Evolutionary conservation across 2,113 vertebrate species (phyloP).

Genomic region (Gorilla gorilla): DNA sequence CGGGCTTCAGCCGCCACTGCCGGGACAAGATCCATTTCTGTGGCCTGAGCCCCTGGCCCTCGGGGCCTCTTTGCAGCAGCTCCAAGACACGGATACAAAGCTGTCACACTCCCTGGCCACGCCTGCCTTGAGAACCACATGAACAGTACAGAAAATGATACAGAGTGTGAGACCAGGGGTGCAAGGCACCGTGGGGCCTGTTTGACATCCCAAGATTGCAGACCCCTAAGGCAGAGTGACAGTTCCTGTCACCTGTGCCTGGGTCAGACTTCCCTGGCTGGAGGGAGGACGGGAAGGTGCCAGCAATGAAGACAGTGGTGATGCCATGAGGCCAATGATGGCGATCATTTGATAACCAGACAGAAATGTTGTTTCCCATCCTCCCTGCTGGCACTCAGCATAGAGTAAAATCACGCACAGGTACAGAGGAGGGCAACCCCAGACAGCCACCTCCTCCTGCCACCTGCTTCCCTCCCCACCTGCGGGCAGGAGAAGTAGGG

Average conservation of each 20-base stretch:
- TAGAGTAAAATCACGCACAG: accelerated
- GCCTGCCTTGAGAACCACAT: background rate
- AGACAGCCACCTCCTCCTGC: background rate
- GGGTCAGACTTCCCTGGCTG: accelerated
- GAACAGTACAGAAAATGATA: background rate
- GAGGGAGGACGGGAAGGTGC: accelerated
- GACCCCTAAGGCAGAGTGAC: background rate
- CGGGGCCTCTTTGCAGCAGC: background rate
- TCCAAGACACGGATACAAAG: background rate
- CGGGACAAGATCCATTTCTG: background rate
- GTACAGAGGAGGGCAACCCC: no score
- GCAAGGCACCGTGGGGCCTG: background rate
- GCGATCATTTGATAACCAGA: accelerated
- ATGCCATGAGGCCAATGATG: background rate
- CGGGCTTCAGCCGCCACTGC: background rate
- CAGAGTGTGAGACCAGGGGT: background rate
- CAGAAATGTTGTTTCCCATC: accelerated
- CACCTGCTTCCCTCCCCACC: background rate
- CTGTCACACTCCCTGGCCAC: background rate
- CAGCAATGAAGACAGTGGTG: accelerated
- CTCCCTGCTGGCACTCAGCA: background rate
- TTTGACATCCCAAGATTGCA: background rate
- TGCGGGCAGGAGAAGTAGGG: accelerated
- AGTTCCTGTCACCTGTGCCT: accelerated
- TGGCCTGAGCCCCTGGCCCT: background rate